Base-by-base conservation (phyloP, 2,113 vertebrate species). In the Rhea americana region DNA sequence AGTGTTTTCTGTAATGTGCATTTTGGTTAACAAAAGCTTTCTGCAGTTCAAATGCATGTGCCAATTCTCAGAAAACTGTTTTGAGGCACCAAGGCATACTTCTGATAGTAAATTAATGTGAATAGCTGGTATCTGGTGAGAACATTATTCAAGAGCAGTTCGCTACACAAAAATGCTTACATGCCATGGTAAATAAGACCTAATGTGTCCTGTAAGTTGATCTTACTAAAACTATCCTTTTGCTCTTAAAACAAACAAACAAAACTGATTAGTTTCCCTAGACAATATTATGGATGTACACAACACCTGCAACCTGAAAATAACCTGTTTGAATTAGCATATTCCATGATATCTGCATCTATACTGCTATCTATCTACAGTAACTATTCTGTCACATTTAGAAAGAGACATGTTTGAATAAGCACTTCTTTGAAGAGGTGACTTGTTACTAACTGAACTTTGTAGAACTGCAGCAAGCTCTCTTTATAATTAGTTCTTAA, bases 371-470 rank as follows among this genome's bases (percentile, higher is more conserved):
- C 71, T 79, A 45, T 63, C 45, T 72, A 20, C 68, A 74, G 63
- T 74, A 81, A 80, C 70, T 43, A 10, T 41, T 82, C 92, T 80
- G 85, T 85, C 71, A 58, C 22, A 24, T 82, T 83, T 85, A 74
- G 79, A 71, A 87, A 88, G 59, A 88, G n/a, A 63, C 41, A 30
- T 72, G 26, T n/a, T 88, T 73, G 35, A 90, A 71, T 77, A 74
- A 78, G 51, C 55, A 71, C 59, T 66, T 87, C 66, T 80, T 67
- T 95, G 93, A 95, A 91, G 85, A 95, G 55, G 65, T 72, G 87
- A 89, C 85, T 75, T 94, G 85, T 82, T 85, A 12, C 47, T 72
- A 66, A 59, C 82, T 89, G 82, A 89, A 75, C 53, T 37, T 77
- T 70, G 45, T 58, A 87, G 75, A 82, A 70, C 87, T 63, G 28